Evolutionary conservation across 2,113 vertebrate genomes (phyloP).

Genomic region (Protomyctophum bolini): DNA sequence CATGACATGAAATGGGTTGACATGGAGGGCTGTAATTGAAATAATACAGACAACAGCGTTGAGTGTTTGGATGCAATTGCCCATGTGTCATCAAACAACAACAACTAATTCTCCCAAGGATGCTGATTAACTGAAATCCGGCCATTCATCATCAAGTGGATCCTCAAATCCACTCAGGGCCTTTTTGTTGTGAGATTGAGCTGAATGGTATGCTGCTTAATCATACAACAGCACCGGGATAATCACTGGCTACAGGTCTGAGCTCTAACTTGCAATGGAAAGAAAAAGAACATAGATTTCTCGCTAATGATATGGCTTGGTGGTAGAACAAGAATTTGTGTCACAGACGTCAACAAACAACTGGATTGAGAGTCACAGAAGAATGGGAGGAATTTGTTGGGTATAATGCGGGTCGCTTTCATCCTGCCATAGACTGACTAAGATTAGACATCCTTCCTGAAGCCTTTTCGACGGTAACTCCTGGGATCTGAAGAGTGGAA

Average conservation of each 20-base stretch:
- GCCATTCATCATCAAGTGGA: not conserved
- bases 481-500: slow-evolving; percentile 53
- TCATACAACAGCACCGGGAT: not conserved
- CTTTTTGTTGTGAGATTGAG: not conserved
- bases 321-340: slow-evolving; percentile 15
- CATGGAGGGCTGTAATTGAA: slow-evolving; percentile 13
- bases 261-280: not conserved
- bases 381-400: slow-evolving; percentile 46
- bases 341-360: slow-evolving; percentile 41
- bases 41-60: not conserved
- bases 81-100: slow-evolving; percentile 1
- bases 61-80: slow-evolving; percentile 18
- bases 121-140: not conserved
- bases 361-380: slow-evolving; percentile 2
- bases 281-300: not conserved
- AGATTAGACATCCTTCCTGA: slow-evolving; percentile 69
- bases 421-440: slow-evolving; percentile 43
- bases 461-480: slow-evolving; percentile 56
- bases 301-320: slow-evolving; percentile 3
- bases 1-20: not conserved
- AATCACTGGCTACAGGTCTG: not conserved
- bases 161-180: not conserved
- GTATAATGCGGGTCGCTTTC: slow-evolving; percentile 33
- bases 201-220: not conserved
- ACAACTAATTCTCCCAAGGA: not conserved